Evolutionary conservation across 2,113 vertebrate genomes (phyloP), one percentile per base, ranked within the genome.

Genomic region (Thunnus thynnus): DNA sequence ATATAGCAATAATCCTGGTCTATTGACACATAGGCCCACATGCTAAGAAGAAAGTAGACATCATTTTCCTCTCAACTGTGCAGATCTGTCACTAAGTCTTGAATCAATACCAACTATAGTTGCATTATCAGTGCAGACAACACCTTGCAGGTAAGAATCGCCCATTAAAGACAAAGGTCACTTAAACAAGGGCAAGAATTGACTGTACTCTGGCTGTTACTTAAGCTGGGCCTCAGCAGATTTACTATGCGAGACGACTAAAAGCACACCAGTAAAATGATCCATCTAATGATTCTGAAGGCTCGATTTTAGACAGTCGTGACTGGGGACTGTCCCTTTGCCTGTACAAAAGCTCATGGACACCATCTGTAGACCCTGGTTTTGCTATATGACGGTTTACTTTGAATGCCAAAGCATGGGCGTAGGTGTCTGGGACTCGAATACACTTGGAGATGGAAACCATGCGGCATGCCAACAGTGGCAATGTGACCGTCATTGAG

Each of bases 121-220:
- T 69, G 56, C 54, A 64, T 64, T 88, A 84, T 88, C 81, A 72
- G 76, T 16, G 8, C 17, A 50, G 74, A 64, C 83, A 89, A 80
- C 85, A 91, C 70, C 82, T 89, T 73, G n/a, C 58, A 76, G 52
- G 67, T 77, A 62, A 52, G 64, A 70, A 54, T 82, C 72, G 52
- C 62, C 51, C 57, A 76, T 46, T 67, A 25, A 84, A 80, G 85
- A 66, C 70, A 89, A 90, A 90, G 87, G 86, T 90, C 41, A 5
- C 30, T 22, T 13, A 52, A 32, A 80, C 58, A 20, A 56, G 47
- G 12, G n/a, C 57, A 76, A 41, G 36, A 22, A 47, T 22, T 58
- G 68, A 57, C 61, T 70, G 56, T 55, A 44, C 48, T 69, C 17
- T 44, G 44, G 48, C 55, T 72, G 44, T 60, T 71, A 46, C 54